phyloP scores from a whole-genome alignment of 2,888 invertebrate species.

The Lysandra coridon region DNA sequence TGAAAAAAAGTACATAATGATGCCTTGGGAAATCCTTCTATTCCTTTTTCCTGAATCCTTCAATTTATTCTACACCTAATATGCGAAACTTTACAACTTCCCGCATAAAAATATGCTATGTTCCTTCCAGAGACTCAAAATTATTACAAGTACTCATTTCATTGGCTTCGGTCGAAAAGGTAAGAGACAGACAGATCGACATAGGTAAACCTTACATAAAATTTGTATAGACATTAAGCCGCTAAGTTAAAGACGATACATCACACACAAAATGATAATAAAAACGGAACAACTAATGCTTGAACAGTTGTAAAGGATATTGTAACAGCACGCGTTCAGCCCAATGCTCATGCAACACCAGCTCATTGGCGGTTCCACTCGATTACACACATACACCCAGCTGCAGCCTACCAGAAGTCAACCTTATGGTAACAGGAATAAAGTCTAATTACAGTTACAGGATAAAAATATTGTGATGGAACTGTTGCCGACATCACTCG shows the following conservation, averaged over 20 bases:
- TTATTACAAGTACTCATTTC: too few relatives aligned
- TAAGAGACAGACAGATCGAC: not conserved
- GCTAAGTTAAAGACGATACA: not conserved
- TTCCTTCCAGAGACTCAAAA: too few relatives aligned
- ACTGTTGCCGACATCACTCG: not conserved
- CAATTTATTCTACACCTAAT: not conserved
- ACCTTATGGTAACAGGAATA: not conserved
- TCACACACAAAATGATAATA: not conserved
- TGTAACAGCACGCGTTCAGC: conserved; percentile 17
- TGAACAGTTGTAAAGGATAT: conserved; percentile 17
- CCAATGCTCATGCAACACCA: conserved; percentile 16
- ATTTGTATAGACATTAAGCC: not conserved
- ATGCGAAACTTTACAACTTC: too few relatives aligned
- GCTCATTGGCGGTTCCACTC: conserved; percentile 18
- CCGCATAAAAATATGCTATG: too few relatives aligned
- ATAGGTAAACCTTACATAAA: not conserved
- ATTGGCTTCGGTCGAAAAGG: too few relatives aligned
- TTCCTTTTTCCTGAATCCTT: too few relatives aligned
- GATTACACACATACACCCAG: conserved; percentile 1
- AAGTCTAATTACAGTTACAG: not conserved
- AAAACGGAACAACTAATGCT: conserved; percentile 7
- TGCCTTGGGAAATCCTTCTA: too few relatives aligned
- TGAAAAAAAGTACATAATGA: too few relatives aligned
- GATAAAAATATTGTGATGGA: not conserved
- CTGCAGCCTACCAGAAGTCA: not conserved